Base-by-base conservation (phyloP, 2,113 vertebrate genomes). In the Podarcis muralis region DNA sequence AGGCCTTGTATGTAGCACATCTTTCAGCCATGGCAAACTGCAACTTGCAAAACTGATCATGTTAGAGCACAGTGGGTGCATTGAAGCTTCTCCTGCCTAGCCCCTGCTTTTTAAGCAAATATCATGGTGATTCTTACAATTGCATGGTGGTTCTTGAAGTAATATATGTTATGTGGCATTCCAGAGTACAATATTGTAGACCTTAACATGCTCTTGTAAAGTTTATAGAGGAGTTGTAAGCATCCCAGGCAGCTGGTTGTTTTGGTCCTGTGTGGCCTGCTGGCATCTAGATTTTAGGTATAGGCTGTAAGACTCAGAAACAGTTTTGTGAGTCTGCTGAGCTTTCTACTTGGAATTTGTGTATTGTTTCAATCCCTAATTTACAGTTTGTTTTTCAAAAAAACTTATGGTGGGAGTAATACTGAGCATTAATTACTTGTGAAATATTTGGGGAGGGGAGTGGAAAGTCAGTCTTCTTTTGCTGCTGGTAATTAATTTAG, bases 311-410 rank as follows among this genome's bases (percentile, higher is more conserved):
- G 23, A 22, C 65, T 72, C 79, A 30, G 53, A 82, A 72, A 59
- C 59, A 32, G 20, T 12, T 40, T 27, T 79, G 48, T 35, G 25
- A 32, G 18, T 20, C 9, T 87, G 9, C 3, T 6, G 16, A 16
- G 20, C 15, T 32, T 78, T 40, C 57, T 25, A 66, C 18, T 37
- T 62, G 72, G 23, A 85, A 85, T 86, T 62, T 65, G 48, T 71
- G 15, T 27, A 53, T 48, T 75, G 32, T 37, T 9, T 37, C 9
- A 66, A 2, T 65, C 15, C 35, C 37, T 4, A 12, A 23, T 16
- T 85, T 95, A 94, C 88, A 2, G 85, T 96, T 94, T 94, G 48
- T 78, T 40, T 89, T 94, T 94, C 92, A 91, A 86, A 89, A 93
- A 94, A 95, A 88, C 82, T 88, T 88, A 88, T 91, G 82, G 87